Conservation (phyloP, 37 sponge, comb jelly and placozoan genomes). For the Haliclona indistincta region DNA sequence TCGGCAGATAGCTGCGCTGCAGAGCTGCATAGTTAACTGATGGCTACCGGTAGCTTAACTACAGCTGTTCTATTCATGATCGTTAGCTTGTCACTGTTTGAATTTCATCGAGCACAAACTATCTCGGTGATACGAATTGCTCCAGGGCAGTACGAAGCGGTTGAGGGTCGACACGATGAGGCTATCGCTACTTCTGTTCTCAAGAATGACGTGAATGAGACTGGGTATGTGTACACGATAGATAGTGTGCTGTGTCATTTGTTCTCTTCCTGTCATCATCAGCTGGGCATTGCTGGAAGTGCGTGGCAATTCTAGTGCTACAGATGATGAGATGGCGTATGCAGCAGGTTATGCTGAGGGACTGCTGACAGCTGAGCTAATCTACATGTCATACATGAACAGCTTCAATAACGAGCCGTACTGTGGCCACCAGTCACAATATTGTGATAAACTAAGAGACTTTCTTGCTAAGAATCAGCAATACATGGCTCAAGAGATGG, state of each 20-base stretch:
- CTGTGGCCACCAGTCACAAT: constrained; percentile 10
- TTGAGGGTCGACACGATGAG: constrained; percentile 25
- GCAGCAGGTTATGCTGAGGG: constrained; percentile 88
- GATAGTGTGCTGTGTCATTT: too few species aligned
- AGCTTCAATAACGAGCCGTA: too few species aligned
- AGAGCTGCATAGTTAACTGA: too few species aligned
- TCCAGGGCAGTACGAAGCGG: constrained; percentile 25
- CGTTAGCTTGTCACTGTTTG: too few species aligned
- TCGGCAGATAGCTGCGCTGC: too few species aligned
- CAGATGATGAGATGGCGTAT: constrained; percentile 71
- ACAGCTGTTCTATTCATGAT: too few species aligned
- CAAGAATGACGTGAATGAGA: constrained; percentile 26
- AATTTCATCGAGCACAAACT: too few species aligned
- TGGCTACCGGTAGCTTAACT: too few species aligned
- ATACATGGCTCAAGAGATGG: constrained; percentile 34
- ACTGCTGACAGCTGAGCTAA: constrained; percentile 72
- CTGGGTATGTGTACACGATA: constrained; percentile 25
- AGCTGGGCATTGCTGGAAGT: constrained; percentile 65
- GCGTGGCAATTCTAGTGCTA: not conserved
- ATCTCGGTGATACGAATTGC: constrained; percentile 26
- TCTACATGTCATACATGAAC: constrained; percentile 74
- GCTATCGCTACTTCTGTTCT: constrained; percentile 24
- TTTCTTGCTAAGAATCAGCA: constrained; percentile 50
- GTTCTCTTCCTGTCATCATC: not conserved
- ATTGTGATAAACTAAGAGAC: constrained; percentile 56